Evolutionary conservation across 2,797 vertebrate species (phyloP), one percentile per base, ranked within the genome.

Genomic region (Enteromius thamalakanensis): DNA sequence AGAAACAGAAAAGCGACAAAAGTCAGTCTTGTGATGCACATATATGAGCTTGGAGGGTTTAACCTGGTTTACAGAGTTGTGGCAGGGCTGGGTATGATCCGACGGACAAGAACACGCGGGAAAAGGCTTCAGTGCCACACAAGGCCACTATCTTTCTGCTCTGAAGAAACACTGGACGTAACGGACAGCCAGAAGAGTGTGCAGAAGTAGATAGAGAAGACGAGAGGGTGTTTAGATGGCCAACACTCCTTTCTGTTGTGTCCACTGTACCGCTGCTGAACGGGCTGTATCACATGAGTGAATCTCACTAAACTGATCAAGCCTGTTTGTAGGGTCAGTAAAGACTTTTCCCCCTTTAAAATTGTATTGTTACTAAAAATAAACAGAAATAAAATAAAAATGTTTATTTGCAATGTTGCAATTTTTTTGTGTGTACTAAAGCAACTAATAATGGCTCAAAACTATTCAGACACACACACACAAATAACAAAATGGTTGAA

Each of bases 91-190:
- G 49, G 17, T 19, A 19, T 51, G 17, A 19, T 21, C 49, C 0
- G 17, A 17, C 17, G 2, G 17, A 53, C 23, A 51, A 58, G 11
- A 75, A 58, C 11, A n/a, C 11, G 51, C 11, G 29, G 71, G 29
- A 75, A 75, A 55, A 29, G 15, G 71, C 49, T 53, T 32, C 4
- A 53, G 47, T 49, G 21, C 47, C 32, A 53, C 10, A 32, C 2
- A 1, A 34, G 47, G 9, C 21, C 32, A n/a, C 32, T 75, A 75
- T 75, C 72, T 58, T 5, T 58, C 1, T 60, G 34, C 72, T 71
- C 42, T n/a, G 49, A 34, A 49, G 32, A 17, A 58, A 55, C 32
- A 40, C 32, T 69, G 32, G 77, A 79, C 77, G 11, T 79, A 79
- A 79, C 77, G 29, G 26, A 68, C 32, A 68, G 62, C 47, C 45